phyloP scores from a whole-genome alignment of 2,113 vertebrate species.

The Lasiurus borealis region DNA sequence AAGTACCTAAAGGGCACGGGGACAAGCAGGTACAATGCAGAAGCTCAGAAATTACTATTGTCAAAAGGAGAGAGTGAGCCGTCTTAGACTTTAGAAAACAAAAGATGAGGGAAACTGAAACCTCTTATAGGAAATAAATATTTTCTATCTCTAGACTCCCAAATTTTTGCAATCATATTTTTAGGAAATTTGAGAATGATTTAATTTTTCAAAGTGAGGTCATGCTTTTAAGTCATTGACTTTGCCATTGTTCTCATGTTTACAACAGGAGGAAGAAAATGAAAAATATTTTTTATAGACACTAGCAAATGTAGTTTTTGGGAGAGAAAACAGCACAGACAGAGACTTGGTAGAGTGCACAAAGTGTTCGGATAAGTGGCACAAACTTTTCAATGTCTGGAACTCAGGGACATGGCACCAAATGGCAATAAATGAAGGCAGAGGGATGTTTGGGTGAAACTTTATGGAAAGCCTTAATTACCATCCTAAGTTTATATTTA shows the following conservation, averaged over 20 bases:
- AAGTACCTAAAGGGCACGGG: background rate
- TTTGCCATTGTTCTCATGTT: background rate
- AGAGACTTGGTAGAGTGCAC: background rate
- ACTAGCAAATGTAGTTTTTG: background rate
- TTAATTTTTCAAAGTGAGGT: background rate
- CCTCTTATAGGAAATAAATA: background rate
- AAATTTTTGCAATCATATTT: conserved; percentile 18
- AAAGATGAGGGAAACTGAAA: background rate
- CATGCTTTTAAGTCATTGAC: background rate
- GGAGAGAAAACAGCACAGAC: background rate
- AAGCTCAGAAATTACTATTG: background rate
- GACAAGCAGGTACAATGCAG: background rate
- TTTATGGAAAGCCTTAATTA: background rate
- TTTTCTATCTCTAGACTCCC: background rate
- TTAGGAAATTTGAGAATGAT: background rate
- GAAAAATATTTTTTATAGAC: background rate
- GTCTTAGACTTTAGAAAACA: conserved; percentile 6
- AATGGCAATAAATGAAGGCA: background rate
- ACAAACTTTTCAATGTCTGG: background rate
- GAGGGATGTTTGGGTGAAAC: background rate
- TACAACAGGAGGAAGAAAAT: background rate
- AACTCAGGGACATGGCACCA: background rate
- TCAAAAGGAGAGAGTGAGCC: background rate
- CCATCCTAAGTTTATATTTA: background rate
- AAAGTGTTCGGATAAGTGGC: background rate